Conservation (phyloP, 2,113 vertebrate species). For the Raja brachyura region DNA sequence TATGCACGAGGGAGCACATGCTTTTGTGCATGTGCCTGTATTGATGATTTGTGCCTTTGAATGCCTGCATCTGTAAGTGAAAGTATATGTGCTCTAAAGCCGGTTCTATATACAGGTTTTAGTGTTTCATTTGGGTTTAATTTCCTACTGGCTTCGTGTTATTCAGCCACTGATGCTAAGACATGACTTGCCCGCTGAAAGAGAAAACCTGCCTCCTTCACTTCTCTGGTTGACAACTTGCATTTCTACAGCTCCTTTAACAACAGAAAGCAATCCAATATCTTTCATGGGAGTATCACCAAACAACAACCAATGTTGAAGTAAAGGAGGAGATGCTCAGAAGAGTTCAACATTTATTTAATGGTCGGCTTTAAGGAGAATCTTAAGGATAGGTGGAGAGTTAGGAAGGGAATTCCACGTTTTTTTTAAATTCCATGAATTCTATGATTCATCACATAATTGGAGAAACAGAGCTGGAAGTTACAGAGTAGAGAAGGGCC, state of each 20-base stretch:
- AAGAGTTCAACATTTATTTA: not conserved
- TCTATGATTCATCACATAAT: not conserved
- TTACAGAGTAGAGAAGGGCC: not conserved
- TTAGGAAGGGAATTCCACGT: not conserved
- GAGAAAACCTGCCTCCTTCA: not conserved
- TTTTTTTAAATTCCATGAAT: not conserved
- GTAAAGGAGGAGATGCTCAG: not conserved
- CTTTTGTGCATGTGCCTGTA: no score
- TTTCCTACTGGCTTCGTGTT: not conserved
- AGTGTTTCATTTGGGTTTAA: not conserved
- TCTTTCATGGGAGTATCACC: not conserved
- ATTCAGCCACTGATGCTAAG: not conserved
- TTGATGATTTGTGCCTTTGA: no score
- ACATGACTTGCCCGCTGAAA: not conserved
- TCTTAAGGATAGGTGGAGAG: not conserved
- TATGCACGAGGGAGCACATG: no score
- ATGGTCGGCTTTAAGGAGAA: not conserved
- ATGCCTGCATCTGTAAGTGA: no score
- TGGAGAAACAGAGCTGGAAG: not conserved
- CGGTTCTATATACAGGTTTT: not conserved
- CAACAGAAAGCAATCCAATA: not conserved
- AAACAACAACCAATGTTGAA: not conserved
- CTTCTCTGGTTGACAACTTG: not conserved
- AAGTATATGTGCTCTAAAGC: no score
- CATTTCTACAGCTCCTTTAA: not conserved